Percentiles rank a stretch among this genome's conserved stretches.
Evolutionary conservation across 2,797 vertebrate species (phyloP).

Genomic region (Epinephelus awoara): DNA sequence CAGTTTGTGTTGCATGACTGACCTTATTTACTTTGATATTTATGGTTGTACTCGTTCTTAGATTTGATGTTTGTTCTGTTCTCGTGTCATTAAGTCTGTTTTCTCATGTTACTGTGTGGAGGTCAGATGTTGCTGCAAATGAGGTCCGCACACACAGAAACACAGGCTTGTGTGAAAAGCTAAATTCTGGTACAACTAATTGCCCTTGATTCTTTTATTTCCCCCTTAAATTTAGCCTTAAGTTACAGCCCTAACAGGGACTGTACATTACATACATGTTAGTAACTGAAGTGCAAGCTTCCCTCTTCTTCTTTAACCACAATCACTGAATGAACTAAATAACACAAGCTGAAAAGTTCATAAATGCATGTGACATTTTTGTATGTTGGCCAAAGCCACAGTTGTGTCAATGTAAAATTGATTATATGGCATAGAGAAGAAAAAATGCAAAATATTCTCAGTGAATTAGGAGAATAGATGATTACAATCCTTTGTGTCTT

Average conservation of each 20-base stretch:
- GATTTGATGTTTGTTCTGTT: slow-evolving; percentile 6
- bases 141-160: too few species aligned
- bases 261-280: neutral
- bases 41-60: neutral
- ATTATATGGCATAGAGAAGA: slow-evolving; percentile 5
- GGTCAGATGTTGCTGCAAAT: neutral
- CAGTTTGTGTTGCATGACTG: neutral
- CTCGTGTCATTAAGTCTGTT: neutral
- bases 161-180: too few species aligned
- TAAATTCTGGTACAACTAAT: neutral
- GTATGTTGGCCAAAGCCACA: neutral
- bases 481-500: neutral
- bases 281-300: neutral
- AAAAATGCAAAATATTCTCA: neutral
- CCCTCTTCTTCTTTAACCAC: neutral
- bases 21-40: neutral
- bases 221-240: neutral
- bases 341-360: neutral
- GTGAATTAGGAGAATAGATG: neutral
- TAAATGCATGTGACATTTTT: neutral
- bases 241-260: neutral
- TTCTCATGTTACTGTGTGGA: neutral
- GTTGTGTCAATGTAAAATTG: neutral
- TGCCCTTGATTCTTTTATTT: neutral
- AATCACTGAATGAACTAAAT: neutral